These are phyloP conservation scores for Aythya baeri DNA, from an alignment of 2,113 vertebrate genomes.

Conservation along the genomic window DNA sequence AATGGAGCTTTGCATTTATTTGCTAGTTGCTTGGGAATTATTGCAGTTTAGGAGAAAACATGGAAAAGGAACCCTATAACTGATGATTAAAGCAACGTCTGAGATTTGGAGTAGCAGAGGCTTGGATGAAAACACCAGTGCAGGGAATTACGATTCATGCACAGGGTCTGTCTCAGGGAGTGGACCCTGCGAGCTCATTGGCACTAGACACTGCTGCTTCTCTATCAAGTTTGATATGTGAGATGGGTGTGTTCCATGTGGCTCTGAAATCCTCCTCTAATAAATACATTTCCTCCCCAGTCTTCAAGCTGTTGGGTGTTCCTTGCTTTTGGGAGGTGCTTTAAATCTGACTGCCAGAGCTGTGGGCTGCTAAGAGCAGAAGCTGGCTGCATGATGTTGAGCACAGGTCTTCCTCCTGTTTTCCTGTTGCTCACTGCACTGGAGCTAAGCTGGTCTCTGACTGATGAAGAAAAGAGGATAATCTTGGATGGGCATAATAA, in stretches of 20 bases:
- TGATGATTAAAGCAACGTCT: background rate
- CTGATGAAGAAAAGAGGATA: conserved; percentile 59
- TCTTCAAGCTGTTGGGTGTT: conserved; percentile 76
- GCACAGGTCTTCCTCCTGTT: conserved; percentile 36
- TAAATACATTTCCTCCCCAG: conserved; percentile 52
- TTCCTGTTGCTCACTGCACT: conserved; percentile 61
- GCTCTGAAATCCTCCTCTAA: conserved; percentile 23
- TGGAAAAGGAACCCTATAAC: background rate
- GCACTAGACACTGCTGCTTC: background rate
- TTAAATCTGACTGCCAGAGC: conserved; percentile 78
- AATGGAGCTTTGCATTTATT: background rate
- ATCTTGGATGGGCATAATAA: conserved; percentile 76
- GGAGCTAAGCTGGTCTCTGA: conserved; percentile 56
- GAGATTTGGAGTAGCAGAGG: background rate
- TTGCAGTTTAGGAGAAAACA: background rate
- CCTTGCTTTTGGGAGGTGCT: conserved; percentile 74
- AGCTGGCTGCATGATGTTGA: conserved; percentile 71
- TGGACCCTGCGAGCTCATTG: background rate
- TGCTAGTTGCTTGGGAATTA: background rate
- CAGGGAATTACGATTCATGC: background rate
- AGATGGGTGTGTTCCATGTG: conserved; percentile 53
- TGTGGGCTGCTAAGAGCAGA: conserved; percentile 61
- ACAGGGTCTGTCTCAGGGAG: background rate
- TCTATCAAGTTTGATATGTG: conserved; percentile 10
- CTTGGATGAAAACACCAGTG: background rate